Conservation (phyloP, 2,888 invertebrate genomes). For the Odontocolon sp. region DNA sequence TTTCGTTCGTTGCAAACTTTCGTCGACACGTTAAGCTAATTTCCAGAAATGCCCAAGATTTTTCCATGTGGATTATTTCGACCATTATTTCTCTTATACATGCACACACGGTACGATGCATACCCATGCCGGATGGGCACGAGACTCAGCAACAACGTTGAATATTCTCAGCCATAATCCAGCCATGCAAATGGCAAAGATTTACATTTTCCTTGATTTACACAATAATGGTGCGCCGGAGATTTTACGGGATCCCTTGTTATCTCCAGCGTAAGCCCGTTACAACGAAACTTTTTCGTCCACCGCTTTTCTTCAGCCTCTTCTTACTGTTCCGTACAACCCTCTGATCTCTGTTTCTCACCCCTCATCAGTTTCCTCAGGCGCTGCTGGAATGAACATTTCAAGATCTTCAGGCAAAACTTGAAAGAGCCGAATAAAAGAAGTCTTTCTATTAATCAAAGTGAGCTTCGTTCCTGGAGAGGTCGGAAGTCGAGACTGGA, state of each 20-base stretch:
- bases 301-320: constrained; percentile 30
- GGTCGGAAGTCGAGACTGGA: constrained; percentile 36
- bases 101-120: constrained; percentile 7
- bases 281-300: constrained; percentile 53
- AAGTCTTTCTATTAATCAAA: constrained; percentile 50
- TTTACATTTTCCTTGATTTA: constrained; percentile 72
- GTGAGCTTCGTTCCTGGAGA: constrained; percentile 11
- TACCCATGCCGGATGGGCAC: constrained; percentile 7
- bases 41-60: constrained; percentile 6
- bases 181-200: constrained; percentile 71
- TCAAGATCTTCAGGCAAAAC: constrained; percentile 10
- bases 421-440: background rate
- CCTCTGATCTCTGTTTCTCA: constrained; percentile 13
- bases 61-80: background rate
- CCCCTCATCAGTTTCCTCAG: constrained; percentile 6
- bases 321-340: constrained; percentile 19
- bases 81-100: background rate
- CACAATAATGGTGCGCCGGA: constrained; percentile 68
- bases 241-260: constrained; percentile 55
- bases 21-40: constrained; percentile 43
- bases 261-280: constrained; percentile 57
- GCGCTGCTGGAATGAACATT: background rate
- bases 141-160: constrained; percentile 54
- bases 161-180: constrained; percentile 67
- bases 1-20: background rate